These are phyloP conservation scores for Harpagoxenus sublaevis DNA, from an alignment of 2,888 invertebrate genomes.

Conservation along the genomic window DNA sequence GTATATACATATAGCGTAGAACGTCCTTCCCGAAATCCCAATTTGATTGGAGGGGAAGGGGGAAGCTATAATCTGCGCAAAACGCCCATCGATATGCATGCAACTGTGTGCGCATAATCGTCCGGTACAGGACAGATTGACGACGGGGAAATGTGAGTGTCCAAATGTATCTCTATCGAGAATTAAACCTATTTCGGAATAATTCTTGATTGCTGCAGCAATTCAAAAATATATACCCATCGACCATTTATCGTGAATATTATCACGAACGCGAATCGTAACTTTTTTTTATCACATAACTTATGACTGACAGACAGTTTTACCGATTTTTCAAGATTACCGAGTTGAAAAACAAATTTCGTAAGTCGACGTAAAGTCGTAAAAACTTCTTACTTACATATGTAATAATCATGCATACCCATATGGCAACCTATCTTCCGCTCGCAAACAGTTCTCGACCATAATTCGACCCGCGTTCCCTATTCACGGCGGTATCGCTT, in stretches of 20 bases:
- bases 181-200: neutral
- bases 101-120: slow-evolving; percentile 21
- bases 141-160: neutral
- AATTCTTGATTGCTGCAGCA: neutral
- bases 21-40: slow-evolving; percentile 32
- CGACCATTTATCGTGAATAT: neutral
- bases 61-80: slow-evolving; percentile 17
- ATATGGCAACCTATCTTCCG: neutral
- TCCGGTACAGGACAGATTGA: neutral
- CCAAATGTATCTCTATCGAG: neutral
- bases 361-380: neutral
- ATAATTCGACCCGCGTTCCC: slow-evolving; percentile 40
- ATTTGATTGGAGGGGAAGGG: neutral
- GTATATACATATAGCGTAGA: neutral
- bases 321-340: neutral
- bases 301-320: neutral
- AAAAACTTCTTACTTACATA: neutral
- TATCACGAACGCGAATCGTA: neutral
- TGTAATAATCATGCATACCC: neutral
- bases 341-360: neutral
- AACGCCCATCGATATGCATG: slow-evolving; percentile 36
- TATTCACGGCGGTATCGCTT: neutral
- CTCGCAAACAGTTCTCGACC: slow-evolving; percentile 17
- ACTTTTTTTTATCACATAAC: neutral
- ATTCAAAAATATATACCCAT: neutral